A percentile compares a stretch with the other conserved stretches of the same genome.
Evolutionary conservation across 2,888 invertebrate genomes (phyloP).

Genomic region (Orgyia antiqua): DNA sequence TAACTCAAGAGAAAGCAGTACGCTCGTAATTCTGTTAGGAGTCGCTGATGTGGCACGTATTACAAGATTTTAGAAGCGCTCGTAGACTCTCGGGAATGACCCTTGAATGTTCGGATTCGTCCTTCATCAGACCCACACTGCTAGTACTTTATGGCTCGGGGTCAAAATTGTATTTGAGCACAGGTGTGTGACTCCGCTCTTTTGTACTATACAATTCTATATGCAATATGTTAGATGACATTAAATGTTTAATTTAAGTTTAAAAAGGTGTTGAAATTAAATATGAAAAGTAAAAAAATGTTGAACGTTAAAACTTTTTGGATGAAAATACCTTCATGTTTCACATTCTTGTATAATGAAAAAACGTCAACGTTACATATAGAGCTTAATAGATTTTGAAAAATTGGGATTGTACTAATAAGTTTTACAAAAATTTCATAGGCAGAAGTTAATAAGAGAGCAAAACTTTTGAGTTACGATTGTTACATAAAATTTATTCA

Average conservation of each 20-base stretch:
- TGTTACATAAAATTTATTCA: slow-evolving; percentile 12
- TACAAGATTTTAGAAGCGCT: slow-evolving; percentile 51
- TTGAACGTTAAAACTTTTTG: background rate
- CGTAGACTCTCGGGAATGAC: slow-evolving; percentile 46
- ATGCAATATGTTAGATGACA: no score
- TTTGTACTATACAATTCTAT: slow-evolving; percentile 2
- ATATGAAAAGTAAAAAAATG: no score
- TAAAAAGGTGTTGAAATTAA: no score
- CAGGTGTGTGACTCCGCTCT: slow-evolving; percentile 32
- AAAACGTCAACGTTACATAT: no score
- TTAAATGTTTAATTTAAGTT: no score
- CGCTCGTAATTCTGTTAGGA: slow-evolving; percentile 54
- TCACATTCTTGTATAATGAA: no score
- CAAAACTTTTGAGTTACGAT: slow-evolving; percentile 14
- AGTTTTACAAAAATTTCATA: no score
- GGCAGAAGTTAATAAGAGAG: no score
- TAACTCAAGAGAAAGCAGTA: slow-evolving; percentile 51
- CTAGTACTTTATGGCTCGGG: slow-evolving; percentile 50
- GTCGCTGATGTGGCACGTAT: slow-evolving; percentile 58
- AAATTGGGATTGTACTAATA: no score
- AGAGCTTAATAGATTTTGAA: no score
- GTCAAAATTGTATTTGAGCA: slow-evolving; percentile 40
- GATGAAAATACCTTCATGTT: no score
- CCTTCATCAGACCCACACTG: slow-evolving; percentile 52
- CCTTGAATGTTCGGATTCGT: slow-evolving; percentile 52